These are phyloP conservation scores for Hoplostethus mediterraneus DNA, from an alignment of 2,797 vertebrate genomes.

Conservation along the genomic window DNA sequence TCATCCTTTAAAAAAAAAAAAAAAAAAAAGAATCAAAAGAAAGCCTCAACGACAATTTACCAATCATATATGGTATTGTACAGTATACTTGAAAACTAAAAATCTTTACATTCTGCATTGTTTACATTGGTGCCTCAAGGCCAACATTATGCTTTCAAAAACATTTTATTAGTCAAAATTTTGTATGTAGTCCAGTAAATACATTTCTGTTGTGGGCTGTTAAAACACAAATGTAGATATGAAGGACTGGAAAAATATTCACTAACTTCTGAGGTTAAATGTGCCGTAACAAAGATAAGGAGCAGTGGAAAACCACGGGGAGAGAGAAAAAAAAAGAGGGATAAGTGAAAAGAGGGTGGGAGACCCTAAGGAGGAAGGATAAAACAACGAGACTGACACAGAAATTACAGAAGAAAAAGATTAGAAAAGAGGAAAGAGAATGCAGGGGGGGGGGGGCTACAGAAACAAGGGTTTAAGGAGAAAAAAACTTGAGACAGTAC, in stretches of 20 bases:
- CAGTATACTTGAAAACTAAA: not conserved
- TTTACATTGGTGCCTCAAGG: not conserved
- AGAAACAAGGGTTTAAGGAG: slow-evolving; percentile 43
- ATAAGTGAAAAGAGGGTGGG: slow-evolving; percentile 23
- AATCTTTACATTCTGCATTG: not conserved
- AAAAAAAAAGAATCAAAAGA: slow-evolving; percentile 21
- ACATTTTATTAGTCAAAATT: not conserved
- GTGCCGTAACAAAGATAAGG: slow-evolving; percentile 53
- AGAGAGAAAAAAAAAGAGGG: slow-evolving; percentile 42
- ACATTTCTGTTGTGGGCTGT: slow-evolving; percentile 1
- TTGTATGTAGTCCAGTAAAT: not conserved
- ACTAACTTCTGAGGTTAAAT: slow-evolving; percentile 39
- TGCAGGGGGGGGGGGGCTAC: slow-evolving; percentile 6
- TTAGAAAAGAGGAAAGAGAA: slow-evolving; percentile 30
- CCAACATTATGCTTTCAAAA: not conserved
- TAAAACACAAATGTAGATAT: slow-evolving; percentile 11
- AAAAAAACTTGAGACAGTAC: slow-evolving; percentile 74
- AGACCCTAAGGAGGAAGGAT: not conserved
- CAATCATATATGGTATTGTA: too few relatives aligned
- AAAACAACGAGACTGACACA: slow-evolving; percentile 15
- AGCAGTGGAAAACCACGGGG: slow-evolving; percentile 42
- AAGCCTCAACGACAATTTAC: slow-evolving; percentile 1
- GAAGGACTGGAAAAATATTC: slow-evolving; percentile 9
- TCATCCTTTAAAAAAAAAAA: slow-evolving; percentile 78
- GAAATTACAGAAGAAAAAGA: slow-evolving; percentile 7